Conservation (phyloP, 1,140 invertebrate species). For the Samia ricini region DNA sequence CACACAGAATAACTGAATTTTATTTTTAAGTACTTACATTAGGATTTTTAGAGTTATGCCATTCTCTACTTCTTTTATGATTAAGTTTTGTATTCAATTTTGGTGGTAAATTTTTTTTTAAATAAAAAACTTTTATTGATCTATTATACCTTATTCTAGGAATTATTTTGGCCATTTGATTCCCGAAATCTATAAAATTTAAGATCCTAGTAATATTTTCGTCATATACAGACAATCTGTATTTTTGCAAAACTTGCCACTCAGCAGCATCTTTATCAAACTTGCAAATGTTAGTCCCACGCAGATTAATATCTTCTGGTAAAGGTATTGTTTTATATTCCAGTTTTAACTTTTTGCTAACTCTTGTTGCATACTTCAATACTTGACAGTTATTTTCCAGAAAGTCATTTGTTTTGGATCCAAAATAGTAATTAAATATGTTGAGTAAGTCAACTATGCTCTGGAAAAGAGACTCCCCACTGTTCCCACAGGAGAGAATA, state of each 20-base stretch:
- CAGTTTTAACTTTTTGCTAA: slow-evolving; percentile 66
- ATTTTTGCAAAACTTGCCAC: slow-evolving; percentile 81
- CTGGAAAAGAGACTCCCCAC: slow-evolving; percentile 70
- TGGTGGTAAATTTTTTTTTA: slow-evolving; percentile 52
- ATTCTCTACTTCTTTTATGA: slow-evolving; percentile 61
- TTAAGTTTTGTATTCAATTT: slow-evolving; percentile 59
- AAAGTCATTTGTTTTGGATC: slow-evolving; percentile 40
- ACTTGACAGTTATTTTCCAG: slow-evolving; percentile 38
- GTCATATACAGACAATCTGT: slow-evolving; percentile 78
- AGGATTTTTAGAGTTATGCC: slow-evolving; percentile 62
- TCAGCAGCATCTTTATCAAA: slow-evolving; percentile 82
- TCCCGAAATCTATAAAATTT: slow-evolving; percentile 86
- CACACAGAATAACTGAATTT: background rate
- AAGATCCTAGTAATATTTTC: slow-evolving; percentile 83
- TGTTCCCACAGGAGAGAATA: slow-evolving; percentile 71
- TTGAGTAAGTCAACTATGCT: slow-evolving; percentile 73
- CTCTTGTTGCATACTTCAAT: slow-evolving; percentile 44
- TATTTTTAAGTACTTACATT: slow-evolving; percentile 41
- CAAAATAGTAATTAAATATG: slow-evolving; percentile 66
- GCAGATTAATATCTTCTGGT: slow-evolving; percentile 85
- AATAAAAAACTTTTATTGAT: slow-evolving; percentile 72
- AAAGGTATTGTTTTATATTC: slow-evolving; percentile 81
- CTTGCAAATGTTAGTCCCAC: slow-evolving; percentile 83
- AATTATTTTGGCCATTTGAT: slow-evolving; percentile 81
- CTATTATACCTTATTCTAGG: slow-evolving; percentile 79